Conservation (phyloP, 2,888 invertebrate species). For the Diaprepes abbreviatus region DNA sequence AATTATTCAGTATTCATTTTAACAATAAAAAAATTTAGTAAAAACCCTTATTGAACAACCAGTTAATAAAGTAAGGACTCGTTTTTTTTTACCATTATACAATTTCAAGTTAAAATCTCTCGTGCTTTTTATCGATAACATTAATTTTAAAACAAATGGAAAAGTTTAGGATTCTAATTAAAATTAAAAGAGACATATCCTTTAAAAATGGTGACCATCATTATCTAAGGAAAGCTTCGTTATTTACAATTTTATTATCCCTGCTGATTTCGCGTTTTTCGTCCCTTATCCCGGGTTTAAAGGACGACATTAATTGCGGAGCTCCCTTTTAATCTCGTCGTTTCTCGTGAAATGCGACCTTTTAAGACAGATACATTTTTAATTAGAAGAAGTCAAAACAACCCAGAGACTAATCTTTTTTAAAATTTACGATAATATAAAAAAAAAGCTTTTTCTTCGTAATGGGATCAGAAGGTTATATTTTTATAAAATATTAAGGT, state of each 20-base stretch:
- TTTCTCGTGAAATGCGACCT: constrained; percentile 15
- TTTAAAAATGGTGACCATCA: constrained; percentile 27
- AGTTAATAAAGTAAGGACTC: too few species aligned
- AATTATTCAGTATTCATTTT: too few species aligned
- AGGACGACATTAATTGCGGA: constrained; percentile 31
- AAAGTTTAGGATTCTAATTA: not conserved
- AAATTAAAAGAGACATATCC: constrained; percentile 26
- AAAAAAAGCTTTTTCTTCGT: not conserved
- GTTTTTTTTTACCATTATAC: too few species aligned
- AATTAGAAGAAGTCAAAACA: constrained; percentile 24
- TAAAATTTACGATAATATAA: constrained; percentile 16
- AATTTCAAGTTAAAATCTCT: too few species aligned
- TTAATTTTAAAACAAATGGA: too few species aligned
- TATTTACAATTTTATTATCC: constrained; percentile 41
- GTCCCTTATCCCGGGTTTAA: constrained; percentile 27
- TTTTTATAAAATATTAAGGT: not conserved
- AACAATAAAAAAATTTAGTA: too few species aligned
- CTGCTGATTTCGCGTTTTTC: constrained; percentile 35
- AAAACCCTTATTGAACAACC: too few species aligned
- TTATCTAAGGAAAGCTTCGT: constrained; percentile 35
- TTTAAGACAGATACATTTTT: constrained; percentile 33
- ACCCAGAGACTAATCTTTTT: not conserved
- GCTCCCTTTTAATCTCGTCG: constrained; percentile 25
- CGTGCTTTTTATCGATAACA: too few species aligned
- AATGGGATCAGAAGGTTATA: not conserved